Percentiles rank a stretch among this genome's conserved stretches.
phyloP scores from a whole-genome alignment of 2,888 invertebrate genomes.

The Argyra leucocephala region DNA sequence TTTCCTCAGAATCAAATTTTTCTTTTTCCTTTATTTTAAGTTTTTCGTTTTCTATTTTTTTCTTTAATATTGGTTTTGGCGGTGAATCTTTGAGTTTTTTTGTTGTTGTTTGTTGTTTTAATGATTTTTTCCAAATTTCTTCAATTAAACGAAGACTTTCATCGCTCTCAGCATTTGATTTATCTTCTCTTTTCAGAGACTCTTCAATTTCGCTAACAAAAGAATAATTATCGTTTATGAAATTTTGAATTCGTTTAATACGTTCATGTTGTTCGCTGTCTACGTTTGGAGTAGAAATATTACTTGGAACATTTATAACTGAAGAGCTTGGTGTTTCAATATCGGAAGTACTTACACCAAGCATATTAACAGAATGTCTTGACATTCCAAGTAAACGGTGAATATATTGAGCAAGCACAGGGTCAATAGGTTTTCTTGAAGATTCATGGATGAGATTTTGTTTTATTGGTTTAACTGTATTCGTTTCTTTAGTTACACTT shows the following conservation, averaged over 20 bases:
- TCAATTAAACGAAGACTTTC: conserved; percentile 28
- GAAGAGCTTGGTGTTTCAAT: conserved; percentile 46
- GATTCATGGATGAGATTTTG: neutral
- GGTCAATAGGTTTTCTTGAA: conserved; percentile 30
- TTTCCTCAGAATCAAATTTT: neutral
- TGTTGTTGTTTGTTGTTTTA: conserved; percentile 20
- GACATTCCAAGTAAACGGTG: conserved; percentile 48
- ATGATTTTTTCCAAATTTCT: conserved; percentile 32
- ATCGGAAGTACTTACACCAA: conserved; percentile 45
- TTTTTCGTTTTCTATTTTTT: conserved; percentile 10
- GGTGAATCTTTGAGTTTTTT: conserved; percentile 10
- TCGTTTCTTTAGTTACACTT: neutral
- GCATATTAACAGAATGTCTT: conserved; percentile 43
- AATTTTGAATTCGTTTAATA: conserved; percentile 32
- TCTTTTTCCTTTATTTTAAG: neutral
- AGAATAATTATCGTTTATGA: conserved; percentile 38
- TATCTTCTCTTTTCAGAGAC: conserved; percentile 25
- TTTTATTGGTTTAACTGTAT: conserved; percentile 11
- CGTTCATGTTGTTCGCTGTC: conserved; percentile 26
- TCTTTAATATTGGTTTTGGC: conserved; percentile 17
- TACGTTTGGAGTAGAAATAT: conserved; percentile 26
- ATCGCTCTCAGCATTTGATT: conserved; percentile 24
- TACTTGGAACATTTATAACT: conserved; percentile 42
- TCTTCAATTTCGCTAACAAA: conserved; percentile 38
- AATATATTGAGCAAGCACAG: conserved; percentile 43